phyloP scores from a whole-genome alignment of 2,888 invertebrate genomes.

The Tetragonisca angustula region DNA sequence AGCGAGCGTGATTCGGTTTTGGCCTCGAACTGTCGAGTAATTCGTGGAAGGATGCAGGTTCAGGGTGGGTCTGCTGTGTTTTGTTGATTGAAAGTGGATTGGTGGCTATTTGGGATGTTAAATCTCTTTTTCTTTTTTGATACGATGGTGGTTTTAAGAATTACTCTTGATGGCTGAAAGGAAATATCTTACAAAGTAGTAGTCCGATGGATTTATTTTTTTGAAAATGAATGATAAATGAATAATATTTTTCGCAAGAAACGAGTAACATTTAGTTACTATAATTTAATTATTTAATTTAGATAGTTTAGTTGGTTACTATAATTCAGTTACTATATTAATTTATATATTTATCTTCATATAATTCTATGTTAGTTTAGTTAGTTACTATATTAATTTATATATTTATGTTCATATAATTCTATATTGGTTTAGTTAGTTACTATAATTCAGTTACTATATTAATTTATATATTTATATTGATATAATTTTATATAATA shows the following conservation, averaged over 20 bases:
- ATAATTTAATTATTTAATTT: neutral
- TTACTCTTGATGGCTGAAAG: neutral
- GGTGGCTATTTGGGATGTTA: neutral
- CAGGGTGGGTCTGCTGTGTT: too few relatives aligned
- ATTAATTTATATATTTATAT: too few relatives aligned
- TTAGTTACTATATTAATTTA: too few relatives aligned
- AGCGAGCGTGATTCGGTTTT: slow-evolving; percentile 7
- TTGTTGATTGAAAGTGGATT: neutral
- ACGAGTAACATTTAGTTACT: neutral
- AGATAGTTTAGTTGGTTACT: neutral
- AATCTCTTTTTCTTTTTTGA: neutral
- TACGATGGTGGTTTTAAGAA: too few relatives aligned
- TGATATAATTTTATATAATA: too few relatives aligned
- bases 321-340: too few relatives aligned
- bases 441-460: too few relatives aligned
- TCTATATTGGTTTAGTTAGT: too few relatives aligned
- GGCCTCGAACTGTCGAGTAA: neutral
- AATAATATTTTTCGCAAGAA: neutral
- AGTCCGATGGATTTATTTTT: neutral
- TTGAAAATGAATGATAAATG: neutral
- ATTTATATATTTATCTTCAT: too few relatives aligned
- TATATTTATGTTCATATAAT: too few relatives aligned
- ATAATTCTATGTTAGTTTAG: too few relatives aligned
- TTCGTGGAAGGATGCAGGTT: neutral
- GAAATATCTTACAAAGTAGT: neutral